Base-by-base conservation (phyloP, 2,888 invertebrate species). In the Hymenopus coronatus region DNA sequence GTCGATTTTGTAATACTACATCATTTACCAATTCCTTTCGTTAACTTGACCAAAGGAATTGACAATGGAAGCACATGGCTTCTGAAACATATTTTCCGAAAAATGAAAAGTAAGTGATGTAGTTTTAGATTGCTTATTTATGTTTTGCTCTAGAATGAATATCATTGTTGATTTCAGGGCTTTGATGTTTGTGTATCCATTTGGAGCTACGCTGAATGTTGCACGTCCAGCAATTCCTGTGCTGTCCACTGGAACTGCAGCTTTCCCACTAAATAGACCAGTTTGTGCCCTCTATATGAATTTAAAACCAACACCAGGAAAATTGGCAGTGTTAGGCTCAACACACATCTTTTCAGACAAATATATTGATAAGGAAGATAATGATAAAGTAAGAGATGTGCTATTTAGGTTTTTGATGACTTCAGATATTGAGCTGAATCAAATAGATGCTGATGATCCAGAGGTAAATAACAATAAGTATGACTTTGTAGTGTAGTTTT, bases 231-330 rank as follows among this genome's bases (percentile, higher is more conserved):
- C 99, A 0, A 96, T 97, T 27, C 97, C 98, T 30, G 96, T 98
- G 12, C 94, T 99, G 91, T 98, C 98, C 9, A 98, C 98, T 91
- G 99, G 99, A 82, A 97, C 97, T 89, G 97, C 98, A 0, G 97
- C 98, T 88, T 98, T 98, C 93, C 99, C 99, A 0, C 96, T 98
- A 28, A 98, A 98, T 93, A 95, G 99, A 91, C 99, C 99, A 0
- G 94, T 98, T 81, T 97, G 97, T 88, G 98, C 98, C 0, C 95
- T 98, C 92, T 97, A 96, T 92, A 94, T 94, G 3, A 97, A 96
- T 91, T 94, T 94, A 6, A 95, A 95, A 25, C 8, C 28, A 20
- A 30, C 40, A 28, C 20, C 86, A 8, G 85, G 85, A 0, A 96
- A 97, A 92, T 94, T 99, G 28, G 96, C 97, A 90, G 98, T 98